phyloP scores from a whole-genome alignment of 92 coral and sea anemone genomes.

The Palythoa heliodiscus region DNA sequence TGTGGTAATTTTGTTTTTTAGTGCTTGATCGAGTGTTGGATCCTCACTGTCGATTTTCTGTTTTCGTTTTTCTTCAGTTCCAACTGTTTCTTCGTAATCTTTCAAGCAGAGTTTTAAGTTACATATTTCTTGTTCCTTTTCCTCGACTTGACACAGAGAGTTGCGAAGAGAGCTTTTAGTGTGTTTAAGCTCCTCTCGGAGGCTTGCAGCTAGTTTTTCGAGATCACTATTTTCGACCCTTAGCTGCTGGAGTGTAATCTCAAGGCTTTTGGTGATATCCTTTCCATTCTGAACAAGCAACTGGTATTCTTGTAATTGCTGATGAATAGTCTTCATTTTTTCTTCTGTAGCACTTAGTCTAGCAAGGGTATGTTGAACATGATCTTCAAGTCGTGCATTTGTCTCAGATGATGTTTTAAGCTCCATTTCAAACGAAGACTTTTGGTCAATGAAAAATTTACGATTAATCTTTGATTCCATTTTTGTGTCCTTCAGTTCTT shows the following conservation, averaged over 20 bases:
- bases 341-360: slow-evolving; percentile 21
- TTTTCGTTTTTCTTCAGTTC: neutral
- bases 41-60: neutral
- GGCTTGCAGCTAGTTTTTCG: slow-evolving; percentile 1
- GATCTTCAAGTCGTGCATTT: slow-evolving; percentile 21
- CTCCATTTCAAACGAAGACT: slow-evolving; percentile 4
- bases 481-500: neutral
- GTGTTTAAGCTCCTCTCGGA: slow-evolving; percentile 6
- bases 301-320: slow-evolving; percentile 22
- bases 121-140: slow-evolving; percentile 8
- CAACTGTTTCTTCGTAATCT: neutral
- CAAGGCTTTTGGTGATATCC: slow-evolving; percentile 27
- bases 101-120: neutral
- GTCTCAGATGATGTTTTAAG: slow-evolving; percentile 1
- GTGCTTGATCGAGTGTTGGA: neutral
- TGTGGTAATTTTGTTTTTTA: neutral
- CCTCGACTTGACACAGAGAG: neutral
- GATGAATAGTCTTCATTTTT: slow-evolving; percentile 25
- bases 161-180: neutral
- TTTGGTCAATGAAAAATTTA: neutral
- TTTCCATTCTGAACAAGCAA: slow-evolving; percentile 36
- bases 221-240: slow-evolving; percentile 24
- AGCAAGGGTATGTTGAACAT: slow-evolving; percentile 22
- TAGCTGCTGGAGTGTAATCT: slow-evolving; percentile 17
- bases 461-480: neutral